These are phyloP conservation scores for Eolophus roseicapilla DNA, from an alignment of 2,113 vertebrate species.

Conservation along the genomic window DNA sequence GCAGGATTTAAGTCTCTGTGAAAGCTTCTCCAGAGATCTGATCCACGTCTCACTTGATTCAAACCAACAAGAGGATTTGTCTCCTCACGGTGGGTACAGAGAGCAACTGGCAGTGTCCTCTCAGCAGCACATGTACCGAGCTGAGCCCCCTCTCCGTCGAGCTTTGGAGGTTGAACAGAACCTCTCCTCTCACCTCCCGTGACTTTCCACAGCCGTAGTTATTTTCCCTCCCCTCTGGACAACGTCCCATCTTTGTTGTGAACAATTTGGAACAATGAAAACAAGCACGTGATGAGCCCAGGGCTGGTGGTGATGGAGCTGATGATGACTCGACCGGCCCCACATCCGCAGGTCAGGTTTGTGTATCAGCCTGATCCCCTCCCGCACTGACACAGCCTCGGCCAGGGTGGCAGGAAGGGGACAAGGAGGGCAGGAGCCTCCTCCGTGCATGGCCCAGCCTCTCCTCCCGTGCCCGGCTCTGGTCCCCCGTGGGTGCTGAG, in stretches of 20 bases:
- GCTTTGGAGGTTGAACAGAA: background rate
- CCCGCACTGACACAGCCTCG: fast-evolving
- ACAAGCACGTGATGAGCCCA: background rate
- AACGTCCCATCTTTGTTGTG: background rate
- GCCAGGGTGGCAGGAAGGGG: background rate
- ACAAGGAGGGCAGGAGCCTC: background rate
- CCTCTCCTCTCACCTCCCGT: background rate
- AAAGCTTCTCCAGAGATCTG: background rate
- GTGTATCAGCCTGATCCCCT: background rate
- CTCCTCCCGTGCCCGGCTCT: background rate
- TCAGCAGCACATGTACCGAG: background rate
- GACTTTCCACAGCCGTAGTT: background rate
- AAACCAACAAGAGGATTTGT: background rate
- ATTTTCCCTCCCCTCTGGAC: background rate
- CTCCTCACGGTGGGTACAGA: background rate
- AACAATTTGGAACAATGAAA: background rate
- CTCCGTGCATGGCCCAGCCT: fast-evolving
- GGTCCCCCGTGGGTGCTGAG: background rate
- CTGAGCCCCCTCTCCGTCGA: background rate
- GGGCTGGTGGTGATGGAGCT: background rate
- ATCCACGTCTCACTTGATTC: background rate
- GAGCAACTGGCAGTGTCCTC: fast-evolving
- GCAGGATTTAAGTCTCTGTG: background rate
- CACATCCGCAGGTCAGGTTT: background rate
- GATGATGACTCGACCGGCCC: background rate